These are phyloP conservation scores for Isaurus tuberculatus DNA, from an alignment of 92 coral and sea anemone genomes.

Conservation along the genomic window DNA sequence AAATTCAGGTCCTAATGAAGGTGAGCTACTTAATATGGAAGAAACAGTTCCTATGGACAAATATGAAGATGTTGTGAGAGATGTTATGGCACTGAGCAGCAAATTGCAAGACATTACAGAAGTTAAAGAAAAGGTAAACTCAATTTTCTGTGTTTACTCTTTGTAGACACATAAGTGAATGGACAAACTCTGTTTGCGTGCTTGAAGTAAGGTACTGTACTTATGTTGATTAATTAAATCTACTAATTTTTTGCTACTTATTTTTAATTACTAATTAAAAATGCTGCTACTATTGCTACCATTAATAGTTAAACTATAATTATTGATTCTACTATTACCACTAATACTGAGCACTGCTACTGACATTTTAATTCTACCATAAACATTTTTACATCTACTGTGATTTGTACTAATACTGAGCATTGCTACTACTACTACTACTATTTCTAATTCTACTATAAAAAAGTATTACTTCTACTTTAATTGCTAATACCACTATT, in stretches of 20 bases:
- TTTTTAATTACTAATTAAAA: background rate
- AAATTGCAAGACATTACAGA: conserved; percentile 51
- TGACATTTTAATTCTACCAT: no score
- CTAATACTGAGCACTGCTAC: no score
- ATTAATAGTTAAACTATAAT: background rate
- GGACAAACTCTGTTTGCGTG: background rate
- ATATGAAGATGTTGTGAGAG: conserved; percentile 63
- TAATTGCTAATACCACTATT: background rate
- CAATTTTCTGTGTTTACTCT: background rate
- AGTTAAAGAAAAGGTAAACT: conserved; percentile 76
- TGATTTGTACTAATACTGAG: background rate
- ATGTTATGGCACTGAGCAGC: conserved; percentile 55
- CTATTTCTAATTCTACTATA: background rate
- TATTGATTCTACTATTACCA: background rate
- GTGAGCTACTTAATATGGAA: conserved; percentile 33
- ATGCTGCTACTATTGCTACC: background rate
- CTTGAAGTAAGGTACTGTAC: no score
- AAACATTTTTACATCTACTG: background rate
- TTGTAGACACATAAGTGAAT: no score
- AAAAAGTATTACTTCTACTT: background rate
- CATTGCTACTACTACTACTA: background rate
- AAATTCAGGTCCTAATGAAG: conserved; percentile 13
- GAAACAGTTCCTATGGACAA: conserved; percentile 53
- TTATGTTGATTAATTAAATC: no score
- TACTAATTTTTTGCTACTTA: no score